phyloP scores from a whole-genome alignment of 2,797 vertebrate genomes.

The Amazona ochrocephala region DNA sequence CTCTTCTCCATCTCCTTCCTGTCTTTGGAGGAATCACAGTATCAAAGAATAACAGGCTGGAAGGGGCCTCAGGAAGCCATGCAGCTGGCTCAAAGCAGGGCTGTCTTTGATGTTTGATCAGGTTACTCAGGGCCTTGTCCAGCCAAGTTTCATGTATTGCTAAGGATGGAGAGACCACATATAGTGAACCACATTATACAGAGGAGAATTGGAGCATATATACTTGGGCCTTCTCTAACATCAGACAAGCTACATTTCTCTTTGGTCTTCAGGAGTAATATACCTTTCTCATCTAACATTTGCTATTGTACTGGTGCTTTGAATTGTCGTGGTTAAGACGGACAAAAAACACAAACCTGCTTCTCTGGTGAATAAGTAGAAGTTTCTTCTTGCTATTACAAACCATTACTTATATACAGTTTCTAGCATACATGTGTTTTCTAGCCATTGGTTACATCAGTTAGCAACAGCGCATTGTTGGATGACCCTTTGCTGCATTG shows the following conservation, averaged over 20 bases:
- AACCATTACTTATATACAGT: too few species aligned
- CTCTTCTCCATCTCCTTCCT: not conserved
- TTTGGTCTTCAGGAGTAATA: not conserved
- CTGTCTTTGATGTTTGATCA: not conserved
- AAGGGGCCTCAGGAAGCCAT: not conserved
- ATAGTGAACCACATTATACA: not conserved
- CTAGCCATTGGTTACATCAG: too few species aligned
- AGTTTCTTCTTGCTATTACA: too few species aligned
- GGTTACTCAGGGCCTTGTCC: not conserved
- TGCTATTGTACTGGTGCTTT: not conserved
- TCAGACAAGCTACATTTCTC: not conserved
- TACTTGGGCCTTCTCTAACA: not conserved
- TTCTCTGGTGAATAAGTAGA: too few species aligned
- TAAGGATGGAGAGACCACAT: not conserved
- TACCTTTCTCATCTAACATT: not conserved
- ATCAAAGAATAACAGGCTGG: not conserved
- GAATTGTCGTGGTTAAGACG: not conserved
- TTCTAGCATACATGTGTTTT: too few species aligned
- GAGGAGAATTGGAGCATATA: not conserved
- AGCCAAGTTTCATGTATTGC: not conserved
- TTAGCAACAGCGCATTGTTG: too few species aligned
- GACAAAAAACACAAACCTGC: too few species aligned
- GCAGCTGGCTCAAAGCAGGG: not conserved
- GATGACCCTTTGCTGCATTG: too few species aligned
- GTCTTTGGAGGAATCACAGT: not conserved